Percentiles rank a stretch among this genome's conserved stretches.
Conservation (phyloP, 2,888 invertebrate genomes). For the Balanococcus diminutus region DNA sequence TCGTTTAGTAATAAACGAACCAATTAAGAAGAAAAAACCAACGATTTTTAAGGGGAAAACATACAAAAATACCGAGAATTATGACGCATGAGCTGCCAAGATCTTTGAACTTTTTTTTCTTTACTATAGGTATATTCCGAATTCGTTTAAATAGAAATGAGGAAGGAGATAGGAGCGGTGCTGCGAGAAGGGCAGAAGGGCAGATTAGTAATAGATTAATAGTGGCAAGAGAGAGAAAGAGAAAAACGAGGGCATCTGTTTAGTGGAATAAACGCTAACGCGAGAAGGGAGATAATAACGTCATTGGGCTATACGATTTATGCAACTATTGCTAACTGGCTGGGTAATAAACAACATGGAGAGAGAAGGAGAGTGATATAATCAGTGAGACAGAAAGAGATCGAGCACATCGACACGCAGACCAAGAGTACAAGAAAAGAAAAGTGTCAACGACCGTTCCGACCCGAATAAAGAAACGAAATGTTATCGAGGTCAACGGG, state of each 20-base stretch:
- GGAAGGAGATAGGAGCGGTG: not conserved
- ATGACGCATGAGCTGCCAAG: not conserved
- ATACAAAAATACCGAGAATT: not conserved
- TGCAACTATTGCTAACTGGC: slow-evolving; percentile 48
- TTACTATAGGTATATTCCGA: not conserved
- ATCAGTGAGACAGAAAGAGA: slow-evolving; percentile 43
- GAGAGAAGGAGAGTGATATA: slow-evolving; percentile 40
- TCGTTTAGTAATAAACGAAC: not conserved
- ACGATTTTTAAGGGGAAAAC: not conserved
- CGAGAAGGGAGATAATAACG: slow-evolving; percentile 18
- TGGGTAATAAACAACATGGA: slow-evolving; percentile 34
- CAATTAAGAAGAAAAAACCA: too few species aligned
- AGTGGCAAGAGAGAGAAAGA: not conserved
- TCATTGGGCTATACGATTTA: slow-evolving; percentile 43
- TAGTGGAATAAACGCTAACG: not conserved
- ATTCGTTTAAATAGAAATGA: not conserved
- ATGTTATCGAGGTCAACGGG: slow-evolving; percentile 51
- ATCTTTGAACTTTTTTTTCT: slow-evolving; percentile 13
- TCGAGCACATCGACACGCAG: slow-evolving; percentile 42
- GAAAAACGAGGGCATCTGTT: slow-evolving; percentile 45
- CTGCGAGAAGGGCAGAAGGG: not conserved
- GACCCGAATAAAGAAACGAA: slow-evolving; percentile 49
- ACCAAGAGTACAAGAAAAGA: slow-evolving; percentile 42
- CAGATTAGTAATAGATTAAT: slow-evolving; percentile 1
- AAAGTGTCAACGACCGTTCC: slow-evolving; percentile 54